Percentiles rank a stretch among this genome's conserved stretches.
Conservation (phyloP, 1,140 invertebrate species). For the Drosophila lini region DNA sequence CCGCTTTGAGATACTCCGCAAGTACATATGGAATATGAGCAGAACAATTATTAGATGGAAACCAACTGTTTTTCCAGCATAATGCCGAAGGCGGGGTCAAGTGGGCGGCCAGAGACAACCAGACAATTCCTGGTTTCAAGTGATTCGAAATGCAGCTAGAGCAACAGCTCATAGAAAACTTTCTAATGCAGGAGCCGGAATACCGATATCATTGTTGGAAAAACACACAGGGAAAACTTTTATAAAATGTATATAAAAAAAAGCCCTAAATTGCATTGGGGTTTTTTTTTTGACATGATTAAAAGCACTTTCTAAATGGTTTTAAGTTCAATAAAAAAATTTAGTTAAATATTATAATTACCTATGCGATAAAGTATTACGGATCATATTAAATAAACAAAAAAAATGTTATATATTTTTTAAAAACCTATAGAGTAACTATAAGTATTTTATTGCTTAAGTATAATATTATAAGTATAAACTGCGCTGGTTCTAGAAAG, state of each 20-base stretch:
- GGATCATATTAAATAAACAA: too few relatives aligned
- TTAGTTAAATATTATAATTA: too few relatives aligned
- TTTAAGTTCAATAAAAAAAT: too few relatives aligned
- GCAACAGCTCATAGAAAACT: conserved; percentile 42
- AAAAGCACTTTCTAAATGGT: too few relatives aligned
- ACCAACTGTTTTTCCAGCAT: conserved; percentile 65
- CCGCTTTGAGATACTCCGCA: conserved; percentile 60
- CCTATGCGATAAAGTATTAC: too few relatives aligned
- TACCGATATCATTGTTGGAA: conserved; percentile 14
- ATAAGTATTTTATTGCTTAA: too few relatives aligned
- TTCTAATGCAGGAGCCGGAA: conserved; percentile 41
- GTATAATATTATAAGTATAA: too few relatives aligned
- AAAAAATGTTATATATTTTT: too few relatives aligned
- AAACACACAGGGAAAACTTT: neutral
- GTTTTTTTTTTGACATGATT: neutral
- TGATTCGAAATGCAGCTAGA: conserved; percentile 60
- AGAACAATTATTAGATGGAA: conserved; percentile 74
- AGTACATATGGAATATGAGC: conserved; percentile 60
- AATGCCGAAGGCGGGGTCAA: conserved; percentile 54
- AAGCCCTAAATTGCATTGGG: neutral
- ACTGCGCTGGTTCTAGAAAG: neutral
- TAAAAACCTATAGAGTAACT: too few relatives aligned
- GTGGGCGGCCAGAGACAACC: conserved; percentile 19
- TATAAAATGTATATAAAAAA: neutral
- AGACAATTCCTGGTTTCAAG: conserved; percentile 31